Conservation (phyloP, 2,797 vertebrate genomes). For the Neomorphus geoffroyi region DNA sequence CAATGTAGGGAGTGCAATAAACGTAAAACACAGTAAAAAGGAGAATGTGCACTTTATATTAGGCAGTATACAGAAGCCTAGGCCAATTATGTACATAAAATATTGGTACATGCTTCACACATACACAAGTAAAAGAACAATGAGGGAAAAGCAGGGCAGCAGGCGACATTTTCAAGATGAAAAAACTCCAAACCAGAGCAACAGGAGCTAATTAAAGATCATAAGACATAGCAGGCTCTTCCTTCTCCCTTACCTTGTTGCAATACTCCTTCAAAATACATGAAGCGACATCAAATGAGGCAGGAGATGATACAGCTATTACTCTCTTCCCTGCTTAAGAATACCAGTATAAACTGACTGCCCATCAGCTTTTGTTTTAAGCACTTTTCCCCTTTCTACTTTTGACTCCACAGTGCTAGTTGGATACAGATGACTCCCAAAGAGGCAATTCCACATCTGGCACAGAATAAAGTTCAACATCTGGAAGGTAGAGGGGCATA, state of each 20-base stretch:
- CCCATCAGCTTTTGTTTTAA: not conserved
- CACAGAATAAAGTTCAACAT: not conserved
- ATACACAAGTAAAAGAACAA: not conserved
- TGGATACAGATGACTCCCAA: not conserved
- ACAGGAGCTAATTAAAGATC: not conserved
- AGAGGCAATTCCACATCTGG: not conserved
- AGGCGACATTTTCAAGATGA: not conserved
- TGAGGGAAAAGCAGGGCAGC: not conserved
- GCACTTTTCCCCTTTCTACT: not conserved
- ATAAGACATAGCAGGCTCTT: not conserved
- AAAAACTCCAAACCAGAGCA: not conserved
- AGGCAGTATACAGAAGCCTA: slow-evolving; percentile 32
- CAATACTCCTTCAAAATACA: not conserved
- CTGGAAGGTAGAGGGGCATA: not conserved
- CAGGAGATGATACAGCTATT: not conserved
- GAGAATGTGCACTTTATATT: slow-evolving; percentile 51
- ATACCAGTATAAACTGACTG: not conserved
- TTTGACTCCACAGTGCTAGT: not conserved
- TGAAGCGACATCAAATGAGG: not conserved
- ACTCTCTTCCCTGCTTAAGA: not conserved
- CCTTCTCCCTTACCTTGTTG: not conserved
- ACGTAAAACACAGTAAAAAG: slow-evolving; percentile 66
- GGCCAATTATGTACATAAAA: slow-evolving; percentile 48
- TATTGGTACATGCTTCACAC: not conserved
- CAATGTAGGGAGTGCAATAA: slow-evolving; percentile 61